Base-by-base conservation (phyloP, 2,888 invertebrate species). In the Saturnia japonica region DNA sequence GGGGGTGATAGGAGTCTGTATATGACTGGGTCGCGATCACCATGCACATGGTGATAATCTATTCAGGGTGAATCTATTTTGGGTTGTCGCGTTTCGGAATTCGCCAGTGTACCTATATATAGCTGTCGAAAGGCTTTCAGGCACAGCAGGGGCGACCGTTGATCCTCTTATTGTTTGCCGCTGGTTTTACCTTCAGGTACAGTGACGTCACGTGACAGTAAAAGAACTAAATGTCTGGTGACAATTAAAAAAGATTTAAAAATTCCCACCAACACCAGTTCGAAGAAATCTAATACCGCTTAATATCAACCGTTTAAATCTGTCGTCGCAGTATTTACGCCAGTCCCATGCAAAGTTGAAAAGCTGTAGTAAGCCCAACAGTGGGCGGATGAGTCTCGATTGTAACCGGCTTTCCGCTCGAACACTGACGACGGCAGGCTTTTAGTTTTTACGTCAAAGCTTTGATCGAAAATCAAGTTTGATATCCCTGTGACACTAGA, bases 381-480 rank as follows among this genome's bases (percentile, higher is more conserved):
- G 57, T 60, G 57, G 57, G 57, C 57, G 57, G 57, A 60, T 60
- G 69, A 45, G 47, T 40, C 9, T 45, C 64, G 19, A 34, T 40
- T 45, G 64, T 34, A 64, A 42, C 47, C 34, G 57, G 47, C 69
- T 40, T 47, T n/a, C n/a, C 57, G 25, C 14, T 60, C 57, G 57
- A 60, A 28, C 57, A 60, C 57, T 60, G 57, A 28, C 57, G 34
- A 68, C 54, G 69, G 40, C 47, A 47, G 64, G 47, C 69, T 69
- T 42, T 68, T 57, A 51, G 22, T 40, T 68, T 68, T 69, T 64
- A 42, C 64, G 64, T 64, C 69, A 66, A 69, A 69, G 69, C 69
- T 69, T 66, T 69, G 69, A 64, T 47, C 62, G 66, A 40, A 64
- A 69, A 45, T 14, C 69, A 47, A 69, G 51, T 64, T 64, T 64